phyloP scores from a whole-genome alignment of 2,888 invertebrate species.

The Hydropsyche betteni region DNA sequence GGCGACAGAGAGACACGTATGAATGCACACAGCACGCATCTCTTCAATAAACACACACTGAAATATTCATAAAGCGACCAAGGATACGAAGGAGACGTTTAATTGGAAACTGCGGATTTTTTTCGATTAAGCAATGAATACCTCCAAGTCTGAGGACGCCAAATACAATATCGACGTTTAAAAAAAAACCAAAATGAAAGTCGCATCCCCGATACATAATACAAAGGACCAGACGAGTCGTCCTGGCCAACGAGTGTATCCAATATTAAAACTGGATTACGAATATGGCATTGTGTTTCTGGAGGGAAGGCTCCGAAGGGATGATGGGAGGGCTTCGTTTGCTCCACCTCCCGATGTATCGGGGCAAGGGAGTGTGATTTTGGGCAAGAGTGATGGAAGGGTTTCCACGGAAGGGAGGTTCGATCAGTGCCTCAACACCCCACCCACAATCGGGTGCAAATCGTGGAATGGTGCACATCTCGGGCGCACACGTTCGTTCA shows the following conservation, averaged over 20 bases:
- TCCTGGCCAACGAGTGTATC: conserved; percentile 20
- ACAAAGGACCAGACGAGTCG: not conserved
- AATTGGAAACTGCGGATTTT: no score
- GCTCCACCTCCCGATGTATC: conserved; percentile 1
- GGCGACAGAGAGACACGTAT: conserved; percentile 23
- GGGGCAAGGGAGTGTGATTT: conserved; percentile 39
- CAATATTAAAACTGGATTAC: conserved; percentile 50
- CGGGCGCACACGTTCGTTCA: conserved; percentile 49
- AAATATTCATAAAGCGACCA: no score
- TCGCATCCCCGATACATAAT: no score
- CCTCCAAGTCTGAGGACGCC: no score
- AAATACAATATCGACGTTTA: no score
- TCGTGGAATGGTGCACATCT: conserved; percentile 36
- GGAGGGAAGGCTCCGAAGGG: conserved; percentile 41
- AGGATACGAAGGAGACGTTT: not conserved
- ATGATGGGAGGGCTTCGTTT: conserved; percentile 35
- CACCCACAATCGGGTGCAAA: conserved; percentile 20
- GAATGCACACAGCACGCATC: not conserved
- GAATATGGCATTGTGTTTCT: conserved; percentile 50
- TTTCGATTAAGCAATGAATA: no score
- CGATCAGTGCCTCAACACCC: conserved; percentile 43
- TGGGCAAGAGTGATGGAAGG: conserved; percentile 51
- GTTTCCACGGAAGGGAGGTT: conserved; percentile 46
- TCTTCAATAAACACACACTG: no score
- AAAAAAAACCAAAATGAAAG: no score